Evolutionary conservation across 2,113 vertebrate genomes (phyloP), one percentile per base, ranked within the genome.

Genomic region (Takifugu bimaculatus): DNA sequence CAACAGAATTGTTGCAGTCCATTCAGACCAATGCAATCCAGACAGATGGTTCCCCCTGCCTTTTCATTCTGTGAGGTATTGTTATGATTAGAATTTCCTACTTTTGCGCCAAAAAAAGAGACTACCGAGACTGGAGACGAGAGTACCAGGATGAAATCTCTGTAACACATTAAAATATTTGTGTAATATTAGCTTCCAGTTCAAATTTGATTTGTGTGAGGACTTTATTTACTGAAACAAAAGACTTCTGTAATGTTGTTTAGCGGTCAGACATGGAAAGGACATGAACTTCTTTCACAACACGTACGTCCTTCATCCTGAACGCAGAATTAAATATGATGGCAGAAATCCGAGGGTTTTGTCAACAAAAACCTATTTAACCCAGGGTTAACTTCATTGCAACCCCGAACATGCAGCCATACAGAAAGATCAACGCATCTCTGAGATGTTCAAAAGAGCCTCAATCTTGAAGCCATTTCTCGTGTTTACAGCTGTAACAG

Each of bases 11-110:
- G 39, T 73, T 70, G 28, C 42, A 20, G 66, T 48, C 62, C 29
- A 35, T 61, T 50, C 32, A 47, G 12, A 60, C 77, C 55, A 60
- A 57, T 69, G 52, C 51, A 48, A 44, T 68, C 54, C 42, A 39
- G 60, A 66, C 76, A 75, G 64, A 79, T 77, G 68, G 68, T 70
- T 72, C 77, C 70, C 20, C 63, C 15, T 63, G 68, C 69, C 73
- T 79, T 45, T 15, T 61, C 65, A 67, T 75, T 75, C 45, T 61
- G 47, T 39, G 35, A 39, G 55, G 65, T 63, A 43, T 68, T 66
- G 39, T 68, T 76, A 54, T 68, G 54, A 26, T 74, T 71, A 20
- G 77, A 35, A 29, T 68, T 65, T 50, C 15, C 20, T 14, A 13
- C 42, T 62, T 76, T 77, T 60, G 65, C 75, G 60, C 63, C 62